A percentile compares a stretch with the other conserved stretches of the same genome.
phyloP scores from a whole-genome alignment of 2,797 vertebrate species.

The Rhynchotus rufescens region DNA sequence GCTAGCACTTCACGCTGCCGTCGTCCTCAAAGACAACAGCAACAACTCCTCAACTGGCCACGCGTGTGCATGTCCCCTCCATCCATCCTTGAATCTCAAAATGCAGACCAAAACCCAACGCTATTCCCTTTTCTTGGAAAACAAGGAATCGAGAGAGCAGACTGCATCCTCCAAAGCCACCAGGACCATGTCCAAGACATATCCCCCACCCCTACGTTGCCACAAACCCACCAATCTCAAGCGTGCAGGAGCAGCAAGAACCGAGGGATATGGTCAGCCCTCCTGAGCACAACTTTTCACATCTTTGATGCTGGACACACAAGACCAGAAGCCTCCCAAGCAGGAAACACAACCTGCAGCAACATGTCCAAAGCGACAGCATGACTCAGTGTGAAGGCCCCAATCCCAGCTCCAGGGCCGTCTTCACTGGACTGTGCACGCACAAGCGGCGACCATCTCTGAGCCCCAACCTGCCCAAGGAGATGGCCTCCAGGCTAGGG shows the following conservation, averaged over 20 bases:
- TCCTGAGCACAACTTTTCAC: not conserved
- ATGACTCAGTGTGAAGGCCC: not conserved
- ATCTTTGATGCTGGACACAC: not conserved
- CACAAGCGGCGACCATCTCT: not conserved
- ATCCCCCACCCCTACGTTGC: too few species aligned
- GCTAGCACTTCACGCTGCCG: not conserved
- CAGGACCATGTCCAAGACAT: not conserved
- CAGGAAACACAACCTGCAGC: not conserved
- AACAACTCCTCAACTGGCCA: fast-evolving
- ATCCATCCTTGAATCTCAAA: not conserved
- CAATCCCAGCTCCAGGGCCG: not conserved
- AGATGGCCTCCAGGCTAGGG: not conserved
- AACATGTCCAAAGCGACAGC: not conserved
- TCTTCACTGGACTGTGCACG: not conserved
- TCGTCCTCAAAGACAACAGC: not conserved
- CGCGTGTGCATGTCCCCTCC: fast-evolving
- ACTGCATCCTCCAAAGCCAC: not conserved
- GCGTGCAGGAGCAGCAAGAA: not conserved
- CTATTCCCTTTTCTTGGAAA: not conserved
- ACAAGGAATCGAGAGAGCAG: not conserved
- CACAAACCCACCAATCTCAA: not conserved
- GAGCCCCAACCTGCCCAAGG: not conserved
- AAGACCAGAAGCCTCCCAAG: not conserved
- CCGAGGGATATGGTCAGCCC: not conserved
- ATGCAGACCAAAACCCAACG: not conserved